These are phyloP conservation scores for Drosophila navojoa DNA, from an alignment of 1,140 invertebrate genomes.

Conservation along the genomic window DNA sequence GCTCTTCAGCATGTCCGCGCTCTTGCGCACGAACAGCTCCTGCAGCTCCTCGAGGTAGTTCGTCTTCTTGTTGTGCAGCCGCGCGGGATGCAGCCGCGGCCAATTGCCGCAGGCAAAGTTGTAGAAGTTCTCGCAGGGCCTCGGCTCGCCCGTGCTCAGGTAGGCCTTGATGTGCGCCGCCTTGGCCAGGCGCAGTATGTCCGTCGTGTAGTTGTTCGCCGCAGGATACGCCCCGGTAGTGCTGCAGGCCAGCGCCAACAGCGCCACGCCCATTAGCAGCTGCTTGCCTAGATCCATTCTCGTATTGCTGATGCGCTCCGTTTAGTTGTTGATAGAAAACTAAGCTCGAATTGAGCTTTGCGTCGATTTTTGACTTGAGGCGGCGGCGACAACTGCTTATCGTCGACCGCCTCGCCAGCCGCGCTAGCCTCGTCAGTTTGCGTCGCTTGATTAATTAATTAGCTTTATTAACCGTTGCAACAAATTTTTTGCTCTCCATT, in stretches of 20 bases:
- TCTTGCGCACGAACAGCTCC: constrained; percentile 70
- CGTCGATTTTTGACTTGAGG: constrained; percentile 76
- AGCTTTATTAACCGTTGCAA: constrained; percentile 73
- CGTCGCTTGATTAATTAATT: constrained; percentile 76
- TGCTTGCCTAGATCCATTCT: constrained; percentile 16
- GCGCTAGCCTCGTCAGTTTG: background rate
- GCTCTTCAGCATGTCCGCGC: constrained; percentile 66
- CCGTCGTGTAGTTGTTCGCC: constrained; percentile 67
- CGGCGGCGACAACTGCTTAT: constrained; percentile 57
- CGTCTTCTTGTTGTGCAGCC: constrained; percentile 86
- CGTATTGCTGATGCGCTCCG: constrained; percentile 22
- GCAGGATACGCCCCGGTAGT: constrained; percentile 30
- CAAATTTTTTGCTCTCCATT: constrained; percentile 54
- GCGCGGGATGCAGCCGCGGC: constrained; percentile 84
- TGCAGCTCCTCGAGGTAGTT: constrained; percentile 90
- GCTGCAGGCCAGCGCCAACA: constrained; percentile 2
- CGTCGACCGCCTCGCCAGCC: constrained; percentile 24
- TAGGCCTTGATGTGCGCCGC: constrained; percentile 88
- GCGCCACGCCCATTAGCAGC: constrained; percentile 34
- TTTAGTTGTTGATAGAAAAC: constrained; percentile 62
- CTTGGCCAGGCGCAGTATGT: constrained; percentile 74
- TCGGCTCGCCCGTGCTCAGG: constrained; percentile 89
- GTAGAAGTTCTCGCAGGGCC: constrained; percentile 95
- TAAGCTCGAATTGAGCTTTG: constrained; percentile 64
- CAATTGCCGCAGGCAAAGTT: constrained; percentile 86